Evolutionary conservation across 1,140 invertebrate genomes (phyloP).

Genomic region (Leptinotarsa undecemlineata): DNA sequence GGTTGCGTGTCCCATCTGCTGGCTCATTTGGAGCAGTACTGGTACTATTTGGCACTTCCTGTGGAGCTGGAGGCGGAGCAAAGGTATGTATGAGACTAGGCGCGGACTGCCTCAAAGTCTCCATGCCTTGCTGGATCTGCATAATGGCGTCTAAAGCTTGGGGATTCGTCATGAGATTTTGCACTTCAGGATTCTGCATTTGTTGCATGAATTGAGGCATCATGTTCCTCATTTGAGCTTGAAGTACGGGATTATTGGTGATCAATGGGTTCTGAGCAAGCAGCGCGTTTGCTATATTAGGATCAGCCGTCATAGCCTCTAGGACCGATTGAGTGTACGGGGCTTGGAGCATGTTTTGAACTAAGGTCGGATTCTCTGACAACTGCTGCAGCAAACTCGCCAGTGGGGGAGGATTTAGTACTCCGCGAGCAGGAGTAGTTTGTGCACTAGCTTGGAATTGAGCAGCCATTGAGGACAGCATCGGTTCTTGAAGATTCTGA

Average conservation of each 20-base stretch:
- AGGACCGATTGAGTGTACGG: conserved; percentile 90
- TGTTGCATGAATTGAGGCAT: conserved; percentile 88
- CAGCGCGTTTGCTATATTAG: conserved; percentile 80
- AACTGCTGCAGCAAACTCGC: conserved; percentile 90
- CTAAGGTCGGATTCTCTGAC: conserved; percentile 87
- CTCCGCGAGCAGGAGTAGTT: conserved; percentile 56
- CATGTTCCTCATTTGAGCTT: conserved; percentile 88
- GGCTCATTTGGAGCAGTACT: conserved; percentile 57
- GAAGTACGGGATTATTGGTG: conserved; percentile 84
- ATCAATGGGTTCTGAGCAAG: conserved; percentile 85
- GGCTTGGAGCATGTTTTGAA: conserved; percentile 89
- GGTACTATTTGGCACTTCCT: conserved; percentile 49
- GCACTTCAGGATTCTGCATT: conserved; percentile 93
- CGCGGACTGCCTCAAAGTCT: conserved; percentile 84
- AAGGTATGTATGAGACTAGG: conserved; percentile 67
- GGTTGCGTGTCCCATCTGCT: conserved; percentile 40
- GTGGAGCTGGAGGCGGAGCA: conserved; percentile 44
- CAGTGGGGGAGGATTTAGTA: conserved; percentile 82
- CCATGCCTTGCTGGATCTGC: conserved; percentile 95
- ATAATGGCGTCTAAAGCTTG: conserved; percentile 90
- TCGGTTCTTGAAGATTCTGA: conserved; percentile 96
- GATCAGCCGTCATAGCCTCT: conserved; percentile 85
- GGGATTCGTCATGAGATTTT: conserved; percentile 89
- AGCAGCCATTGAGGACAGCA: conserved; percentile 93
- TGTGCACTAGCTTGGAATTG: conserved; percentile 64